These are phyloP conservation scores for Campoplex nolae DNA, from an alignment of 2,888 invertebrate species.

Conservation along the genomic window DNA sequence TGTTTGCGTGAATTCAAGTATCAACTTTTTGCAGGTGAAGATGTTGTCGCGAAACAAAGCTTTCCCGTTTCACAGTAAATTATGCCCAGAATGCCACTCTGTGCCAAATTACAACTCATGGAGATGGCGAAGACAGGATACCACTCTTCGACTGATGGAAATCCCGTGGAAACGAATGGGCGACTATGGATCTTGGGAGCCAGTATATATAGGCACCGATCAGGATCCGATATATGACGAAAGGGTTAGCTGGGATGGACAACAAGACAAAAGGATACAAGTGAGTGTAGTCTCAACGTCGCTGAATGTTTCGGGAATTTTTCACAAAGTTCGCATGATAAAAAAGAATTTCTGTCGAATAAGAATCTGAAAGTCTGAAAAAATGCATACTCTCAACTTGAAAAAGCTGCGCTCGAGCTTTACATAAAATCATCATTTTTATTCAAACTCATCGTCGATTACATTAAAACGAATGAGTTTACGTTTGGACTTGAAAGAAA, in stretches of 20 bases:
- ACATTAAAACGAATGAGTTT: no score
- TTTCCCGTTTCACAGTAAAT: conserved; percentile 95
- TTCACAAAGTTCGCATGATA: no score
- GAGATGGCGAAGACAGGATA: no score
- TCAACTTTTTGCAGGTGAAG: conserved; percentile 83
- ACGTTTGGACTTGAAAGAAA: no score
- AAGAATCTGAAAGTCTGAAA: no score
- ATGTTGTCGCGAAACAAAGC: conserved; percentile 92
- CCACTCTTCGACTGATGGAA: conserved; percentile 87
- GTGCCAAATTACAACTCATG: conserved; percentile 87
- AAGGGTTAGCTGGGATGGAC: conserved; percentile 97
- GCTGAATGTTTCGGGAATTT: no score
- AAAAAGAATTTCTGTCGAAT: no score
- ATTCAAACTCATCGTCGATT: no score
- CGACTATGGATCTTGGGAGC: conserved; percentile 95
- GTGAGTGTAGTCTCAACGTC: conserved; percentile 84
- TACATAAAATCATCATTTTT: no score
- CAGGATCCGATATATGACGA: conserved; percentile 95
- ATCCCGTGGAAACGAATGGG: conserved; percentile 94
- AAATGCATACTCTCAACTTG: no score
- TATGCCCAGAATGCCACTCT: conserved; percentile 95
- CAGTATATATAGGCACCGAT: conserved; percentile 96
- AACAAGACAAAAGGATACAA: conserved; percentile 98
- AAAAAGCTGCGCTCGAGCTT: no score
- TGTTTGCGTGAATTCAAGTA: not conserved